Percentiles rank a stretch among this genome's conserved stretches.
Evolutionary conservation across 2,888 invertebrate species (phyloP).

Genomic region (Quadriops clusia): DNA sequence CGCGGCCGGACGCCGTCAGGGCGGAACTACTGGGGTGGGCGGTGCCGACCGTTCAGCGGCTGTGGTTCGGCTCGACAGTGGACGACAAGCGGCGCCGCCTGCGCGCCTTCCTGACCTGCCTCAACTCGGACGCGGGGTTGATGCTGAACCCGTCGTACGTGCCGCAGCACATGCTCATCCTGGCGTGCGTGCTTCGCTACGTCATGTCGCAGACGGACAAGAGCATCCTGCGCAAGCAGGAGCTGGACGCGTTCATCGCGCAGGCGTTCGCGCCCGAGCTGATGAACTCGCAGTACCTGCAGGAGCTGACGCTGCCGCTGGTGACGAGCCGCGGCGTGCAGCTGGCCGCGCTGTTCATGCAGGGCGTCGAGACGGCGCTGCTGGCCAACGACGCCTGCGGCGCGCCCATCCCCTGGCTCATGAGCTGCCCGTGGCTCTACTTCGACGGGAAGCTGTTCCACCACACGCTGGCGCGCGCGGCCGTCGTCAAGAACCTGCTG

Average conservation of each 20-base stretch:
- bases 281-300: slow-evolving; percentile 77
- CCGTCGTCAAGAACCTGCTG: slow-evolving; percentile 61
- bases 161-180: slow-evolving; percentile 76
- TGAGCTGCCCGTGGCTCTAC: slow-evolving; percentile 86
- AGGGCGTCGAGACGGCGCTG: slow-evolving; percentile 78
- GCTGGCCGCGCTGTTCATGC: slow-evolving; percentile 79
- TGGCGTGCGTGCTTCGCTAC: slow-evolving; percentile 77
- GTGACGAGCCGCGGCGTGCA: slow-evolving; percentile 76
- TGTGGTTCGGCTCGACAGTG: slow-evolving; percentile 80
- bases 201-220: slow-evolving; percentile 60
- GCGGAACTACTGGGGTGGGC: slow-evolving; percentile 80
- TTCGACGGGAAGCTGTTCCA: slow-evolving; percentile 90
- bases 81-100: slow-evolving; percentile 79
- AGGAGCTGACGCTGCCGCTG: slow-evolving; percentile 77
- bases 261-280: slow-evolving; percentile 82
- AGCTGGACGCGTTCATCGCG: slow-evolving; percentile 81
- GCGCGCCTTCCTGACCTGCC: slow-evolving; percentile 74
- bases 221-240: slow-evolving; percentile 65
- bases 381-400: slow-evolving; percentile 89
- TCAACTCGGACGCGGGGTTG: slow-evolving; percentile 74
- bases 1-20: slow-evolving; percentile 58
- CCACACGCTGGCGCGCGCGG: slow-evolving; percentile 67
- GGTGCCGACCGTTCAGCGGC: slow-evolving; percentile 80
- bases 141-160: slow-evolving; percentile 80
- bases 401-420: slow-evolving; percentile 82